Evolutionary conservation across 2,113 vertebrate species (phyloP), one percentile per base, ranked within the genome.

Genomic region (rabbit (Oryctolagus cuniculus)): DNA sequence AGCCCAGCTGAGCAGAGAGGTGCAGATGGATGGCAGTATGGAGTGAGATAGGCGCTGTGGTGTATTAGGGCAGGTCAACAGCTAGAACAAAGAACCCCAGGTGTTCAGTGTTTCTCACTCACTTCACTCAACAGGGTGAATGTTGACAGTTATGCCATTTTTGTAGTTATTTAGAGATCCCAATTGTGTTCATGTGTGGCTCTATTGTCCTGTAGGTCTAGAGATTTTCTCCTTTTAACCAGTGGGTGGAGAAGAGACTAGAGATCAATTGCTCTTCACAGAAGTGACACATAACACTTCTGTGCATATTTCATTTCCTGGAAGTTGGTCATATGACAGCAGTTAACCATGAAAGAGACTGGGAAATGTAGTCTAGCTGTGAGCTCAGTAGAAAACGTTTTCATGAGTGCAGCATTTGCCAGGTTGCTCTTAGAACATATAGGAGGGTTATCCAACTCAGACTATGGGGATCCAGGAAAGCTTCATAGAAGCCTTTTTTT

Each of bases 291-390:
- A 72, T 27, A 74, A 74, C 34, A 72, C 44, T 91, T 88, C 21
- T 77, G 0, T 75, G 34, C 15, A 34, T 87, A 77, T 36, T 89
- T 88, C 10, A 81, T 63, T 95, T 80, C 63, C 88, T 75, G 53
- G 38, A 89, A 44, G 19, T 81, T 9, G 17, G 61, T 63, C 61
- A 55, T 69, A 58, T 73, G 82, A 55, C 29, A 90, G 8, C 49
- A 89, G 53, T 81, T 77, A 75, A 67, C 63, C 24, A 22, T 53
- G 61, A 34, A 24, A 10, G 58, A 90, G 22, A 55, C 44, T 58
- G 80, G 17, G 75, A 95, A 86, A 77, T 90, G 74, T 64, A 64
- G 61, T 87, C 19, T 90, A 63, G 51, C 73, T 92, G 31, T 87
- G 38, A 55, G 49, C 11, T 74, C 53, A 87, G 36, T 70, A 61